Conservation (phyloP, 2,888 invertebrate genomes). For the Philereme transversata region DNA sequence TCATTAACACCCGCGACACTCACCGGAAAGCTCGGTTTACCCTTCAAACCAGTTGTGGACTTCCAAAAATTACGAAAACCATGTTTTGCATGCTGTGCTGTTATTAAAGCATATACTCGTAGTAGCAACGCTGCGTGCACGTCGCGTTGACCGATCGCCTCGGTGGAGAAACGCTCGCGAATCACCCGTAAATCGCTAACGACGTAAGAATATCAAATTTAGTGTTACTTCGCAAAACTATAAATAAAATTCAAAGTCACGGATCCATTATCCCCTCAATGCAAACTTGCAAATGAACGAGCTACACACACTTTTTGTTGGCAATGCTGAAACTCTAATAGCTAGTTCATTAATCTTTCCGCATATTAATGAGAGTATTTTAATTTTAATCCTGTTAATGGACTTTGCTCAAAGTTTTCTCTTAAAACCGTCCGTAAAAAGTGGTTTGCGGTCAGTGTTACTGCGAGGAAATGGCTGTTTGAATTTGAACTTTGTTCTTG, state of each 20-base stretch:
- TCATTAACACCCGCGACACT: no score
- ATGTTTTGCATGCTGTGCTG: no score
- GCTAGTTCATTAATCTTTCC: slow-evolving; percentile 52
- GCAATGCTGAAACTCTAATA: slow-evolving; percentile 30
- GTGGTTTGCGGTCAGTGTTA: slow-evolving; percentile 29
- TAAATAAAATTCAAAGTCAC: not conserved
- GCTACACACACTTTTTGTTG: slow-evolving; percentile 19
- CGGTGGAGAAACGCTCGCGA: no score
- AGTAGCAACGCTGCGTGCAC: no score
- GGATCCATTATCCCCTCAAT: not conserved
- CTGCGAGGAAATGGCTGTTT: not conserved
- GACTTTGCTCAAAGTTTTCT: slow-evolving; percentile 50
- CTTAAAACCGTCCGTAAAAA: slow-evolving; percentile 43
- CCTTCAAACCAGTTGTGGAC: no score
- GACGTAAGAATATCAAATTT: no score
- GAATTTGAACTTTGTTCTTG: slow-evolving; percentile 7
- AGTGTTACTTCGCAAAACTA: not conserved
- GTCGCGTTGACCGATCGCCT: no score
- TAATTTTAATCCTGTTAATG: slow-evolving; percentile 56
- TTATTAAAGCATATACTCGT: no score
- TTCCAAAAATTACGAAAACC: no score
- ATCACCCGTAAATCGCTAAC: no score
- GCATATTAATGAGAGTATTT: slow-evolving; percentile 55
- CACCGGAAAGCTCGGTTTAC: no score
- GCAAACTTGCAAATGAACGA: slow-evolving; percentile 12